phyloP scores from a whole-genome alignment of 2,888 invertebrate species.

The Pyrochroa serraticornis region DNA sequence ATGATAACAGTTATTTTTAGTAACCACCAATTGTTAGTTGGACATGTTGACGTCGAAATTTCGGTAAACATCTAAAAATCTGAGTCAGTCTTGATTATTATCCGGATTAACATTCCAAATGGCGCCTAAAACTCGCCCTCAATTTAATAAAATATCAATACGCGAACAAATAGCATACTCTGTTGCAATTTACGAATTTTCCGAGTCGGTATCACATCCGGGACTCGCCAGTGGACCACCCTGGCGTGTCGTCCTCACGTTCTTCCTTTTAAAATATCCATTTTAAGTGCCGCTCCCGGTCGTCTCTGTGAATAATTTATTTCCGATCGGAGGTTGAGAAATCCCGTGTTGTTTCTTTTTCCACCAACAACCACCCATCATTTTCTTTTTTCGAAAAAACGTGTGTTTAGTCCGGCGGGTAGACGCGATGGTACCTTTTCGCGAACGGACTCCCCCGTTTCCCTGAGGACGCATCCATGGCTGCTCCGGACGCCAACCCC shows the following conservation, averaged over 20 bases:
- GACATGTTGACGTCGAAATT: too few species aligned
- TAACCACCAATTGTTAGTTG: too few species aligned
- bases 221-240: too few species aligned
- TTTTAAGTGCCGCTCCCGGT: too few species aligned
- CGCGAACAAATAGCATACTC: constrained; percentile 16
- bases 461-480: constrained; percentile 59
- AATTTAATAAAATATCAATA: constrained; percentile 22
- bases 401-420: constrained; percentile 11
- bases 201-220: too few species aligned
- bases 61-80: too few species aligned
- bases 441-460: constrained; percentile 31
- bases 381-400: constrained; percentile 8
- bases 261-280: too few species aligned
- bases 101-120: constrained; percentile 3
- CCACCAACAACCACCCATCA: constrained; percentile 1
- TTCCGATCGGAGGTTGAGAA: constrained; percentile 11
- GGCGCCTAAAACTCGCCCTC: not conserved
- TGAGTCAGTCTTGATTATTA: not conserved
- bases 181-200: constrained; percentile 22
- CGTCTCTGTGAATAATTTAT: constrained; percentile 2
- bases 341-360: constrained; percentile 20
- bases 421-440: constrained; percentile 20
- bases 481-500: constrained; percentile 63
- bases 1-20: too few species aligned
- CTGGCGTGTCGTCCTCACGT: too few species aligned